Conservation (phyloP, 2,113 vertebrate genomes). For the Colinus virginianus region DNA sequence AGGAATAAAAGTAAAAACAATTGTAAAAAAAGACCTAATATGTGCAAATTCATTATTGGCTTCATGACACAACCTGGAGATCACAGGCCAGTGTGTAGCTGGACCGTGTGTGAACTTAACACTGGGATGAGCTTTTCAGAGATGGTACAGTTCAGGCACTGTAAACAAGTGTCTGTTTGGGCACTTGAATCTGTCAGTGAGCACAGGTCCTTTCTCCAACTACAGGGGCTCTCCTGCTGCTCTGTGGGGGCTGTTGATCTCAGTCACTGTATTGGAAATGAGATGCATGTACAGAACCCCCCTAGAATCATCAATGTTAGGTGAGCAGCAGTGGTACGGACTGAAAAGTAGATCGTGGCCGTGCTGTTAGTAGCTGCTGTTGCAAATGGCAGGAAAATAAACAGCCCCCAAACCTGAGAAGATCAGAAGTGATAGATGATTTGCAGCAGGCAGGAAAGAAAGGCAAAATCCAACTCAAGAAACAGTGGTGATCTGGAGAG, state of each 20-base stretch:
- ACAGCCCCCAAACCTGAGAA: not conserved
- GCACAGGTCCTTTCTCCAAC: accelerated
- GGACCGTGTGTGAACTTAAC: not conserved
- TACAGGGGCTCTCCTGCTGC: not conserved
- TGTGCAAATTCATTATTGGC: accelerated
- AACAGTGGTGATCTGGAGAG: not conserved
- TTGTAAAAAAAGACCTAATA: not conserved
- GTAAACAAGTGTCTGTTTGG: not conserved
- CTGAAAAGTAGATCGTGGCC: not conserved
- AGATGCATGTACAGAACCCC: not conserved
- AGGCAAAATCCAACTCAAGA: not conserved
- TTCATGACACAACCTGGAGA: not conserved
- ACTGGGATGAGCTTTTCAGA: not conserved
- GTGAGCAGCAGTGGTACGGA: not conserved
- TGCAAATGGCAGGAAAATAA: not conserved
- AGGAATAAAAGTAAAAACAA: not conserved
- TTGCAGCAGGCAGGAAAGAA: not conserved
- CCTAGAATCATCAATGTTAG: not conserved
- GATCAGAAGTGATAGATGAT: not conserved
- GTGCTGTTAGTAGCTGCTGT: not conserved
- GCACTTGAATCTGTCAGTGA: not conserved
- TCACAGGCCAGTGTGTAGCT: accelerated
- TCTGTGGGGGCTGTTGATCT: not conserved
- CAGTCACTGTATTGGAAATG: not conserved
- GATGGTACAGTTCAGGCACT: not conserved